Evolutionary conservation across 1,140 invertebrate species (phyloP).

Genomic region (Meloidogyne chitwoodi): DNA sequence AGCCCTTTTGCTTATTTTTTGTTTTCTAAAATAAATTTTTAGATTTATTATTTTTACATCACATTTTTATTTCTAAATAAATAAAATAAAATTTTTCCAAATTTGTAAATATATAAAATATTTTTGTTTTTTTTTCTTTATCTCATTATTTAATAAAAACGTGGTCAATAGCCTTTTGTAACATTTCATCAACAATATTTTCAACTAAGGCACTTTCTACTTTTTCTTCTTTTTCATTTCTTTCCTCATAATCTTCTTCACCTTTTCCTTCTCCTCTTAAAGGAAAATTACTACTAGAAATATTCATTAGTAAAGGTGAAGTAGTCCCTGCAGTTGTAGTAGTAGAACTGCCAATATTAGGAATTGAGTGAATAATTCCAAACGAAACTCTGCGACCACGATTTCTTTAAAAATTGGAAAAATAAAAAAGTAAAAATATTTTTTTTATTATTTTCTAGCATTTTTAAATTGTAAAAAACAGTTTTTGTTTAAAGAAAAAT

Average conservation of each 20-base stretch:
- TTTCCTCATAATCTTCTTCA: conserved; percentile 15
- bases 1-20: too few relatives aligned
- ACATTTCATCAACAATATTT: conserved; percentile 37
- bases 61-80: too few relatives aligned
- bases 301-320: conserved; percentile 5
- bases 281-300: not conserved
- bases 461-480: too few relatives aligned
- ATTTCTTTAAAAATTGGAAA: conserved; percentile 15
- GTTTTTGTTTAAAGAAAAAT: too few relatives aligned
- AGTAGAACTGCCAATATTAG: conserved; percentile 11
- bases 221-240: not conserved
- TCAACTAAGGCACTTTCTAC: conserved; percentile 18
- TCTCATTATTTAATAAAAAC: conserved; percentile 37
- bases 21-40: too few relatives aligned
- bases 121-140: too few relatives aligned
- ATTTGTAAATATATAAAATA: too few relatives aligned
- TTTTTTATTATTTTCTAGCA: too few relatives aligned
- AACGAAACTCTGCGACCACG: conserved; percentile 47
- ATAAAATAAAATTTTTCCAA: too few relatives aligned
- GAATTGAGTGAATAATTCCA: conserved; percentile 42
- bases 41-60: too few relatives aligned
- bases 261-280: not conserved
- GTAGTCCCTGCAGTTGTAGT: not conserved
- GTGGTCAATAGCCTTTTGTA: conserved; percentile 47
- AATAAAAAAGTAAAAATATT: not conserved